These are phyloP conservation scores for Drosophila sulfurigaster DNA, from an alignment of 1,140 invertebrate genomes.

Conservation along the genomic window DNA sequence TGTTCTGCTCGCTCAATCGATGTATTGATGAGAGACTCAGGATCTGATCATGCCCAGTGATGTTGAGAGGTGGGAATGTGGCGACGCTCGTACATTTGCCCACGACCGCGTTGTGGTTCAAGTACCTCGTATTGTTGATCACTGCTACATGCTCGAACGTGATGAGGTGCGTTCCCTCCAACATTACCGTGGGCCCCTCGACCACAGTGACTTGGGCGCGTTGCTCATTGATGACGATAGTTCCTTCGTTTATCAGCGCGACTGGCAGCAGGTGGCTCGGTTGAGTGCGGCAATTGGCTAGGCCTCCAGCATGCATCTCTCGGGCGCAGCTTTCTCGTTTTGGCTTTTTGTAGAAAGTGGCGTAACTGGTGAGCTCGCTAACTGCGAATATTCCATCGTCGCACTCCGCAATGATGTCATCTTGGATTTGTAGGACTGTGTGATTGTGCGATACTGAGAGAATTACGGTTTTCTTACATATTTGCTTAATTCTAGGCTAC, in stretches of 20 bases:
- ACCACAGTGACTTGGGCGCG: neutral
- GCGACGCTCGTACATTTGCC: conserved; percentile 4
- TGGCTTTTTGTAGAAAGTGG: neutral
- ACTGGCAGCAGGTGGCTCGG: neutral
- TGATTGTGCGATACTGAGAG: conserved; percentile 3
- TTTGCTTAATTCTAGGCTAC: neutral
- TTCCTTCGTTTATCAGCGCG: neutral
- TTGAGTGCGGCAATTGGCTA: no score
- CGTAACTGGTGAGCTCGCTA: neutral
- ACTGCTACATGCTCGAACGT: conserved; percentile 8
- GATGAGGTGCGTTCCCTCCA: neutral
- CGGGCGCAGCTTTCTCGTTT: neutral
- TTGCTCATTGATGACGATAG: neutral
- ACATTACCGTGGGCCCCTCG: neutral
- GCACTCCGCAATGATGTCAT: conserved; percentile 6
- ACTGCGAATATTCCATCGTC: neutral
- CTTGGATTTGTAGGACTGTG: neutral
- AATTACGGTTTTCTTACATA: conserved; percentile 3
- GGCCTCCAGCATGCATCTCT: neutral
- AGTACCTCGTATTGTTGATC: conserved; percentile 13
- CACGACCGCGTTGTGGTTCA: neutral
- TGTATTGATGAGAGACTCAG: conserved; percentile 15
- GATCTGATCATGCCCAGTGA: conserved; percentile 10
- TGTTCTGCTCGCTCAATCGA: conserved; percentile 17
- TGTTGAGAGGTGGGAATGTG: conserved; percentile 9